Evolutionary conservation across 2,797 vertebrate genomes (phyloP).

Genomic region (Chromobotia macracanthus): DNA sequence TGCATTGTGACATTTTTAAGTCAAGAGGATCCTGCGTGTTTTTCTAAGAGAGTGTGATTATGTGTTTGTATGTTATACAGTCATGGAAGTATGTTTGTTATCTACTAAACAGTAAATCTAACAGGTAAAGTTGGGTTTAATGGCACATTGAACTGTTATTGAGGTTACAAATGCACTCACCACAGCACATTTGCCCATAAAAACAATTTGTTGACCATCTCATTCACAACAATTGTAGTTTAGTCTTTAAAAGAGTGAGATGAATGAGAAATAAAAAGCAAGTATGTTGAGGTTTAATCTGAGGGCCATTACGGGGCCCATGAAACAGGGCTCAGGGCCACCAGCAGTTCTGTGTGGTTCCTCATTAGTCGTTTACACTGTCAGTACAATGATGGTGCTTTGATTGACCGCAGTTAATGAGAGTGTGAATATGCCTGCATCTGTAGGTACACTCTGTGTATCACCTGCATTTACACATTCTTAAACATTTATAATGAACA

Average conservation of each 20-base stretch:
- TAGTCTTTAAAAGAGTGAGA: not conserved
- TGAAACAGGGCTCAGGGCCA: slow-evolving; percentile 1
- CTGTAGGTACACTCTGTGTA: slow-evolving; percentile 3
- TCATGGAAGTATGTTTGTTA: not conserved
- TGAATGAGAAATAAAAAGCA: slow-evolving; percentile 4
- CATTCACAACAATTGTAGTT: not conserved
- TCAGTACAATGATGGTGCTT: slow-evolving; percentile 37
- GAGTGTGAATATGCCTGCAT: slow-evolving; percentile 48
- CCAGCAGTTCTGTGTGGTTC: slow-evolving; percentile 13
- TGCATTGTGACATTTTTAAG: slow-evolving; percentile 70
- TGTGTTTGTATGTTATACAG: not conserved
- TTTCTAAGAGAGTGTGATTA: not conserved
- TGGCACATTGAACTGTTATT: not conserved
- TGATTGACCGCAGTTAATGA: slow-evolving; percentile 30
- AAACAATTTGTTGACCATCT: not conserved
- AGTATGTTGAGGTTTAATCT: slow-evolving; percentile 24
- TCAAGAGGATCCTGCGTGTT: not conserved
- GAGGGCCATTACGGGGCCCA: slow-evolving; percentile 14
- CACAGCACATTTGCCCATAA: not conserved
- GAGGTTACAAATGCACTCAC: not conserved
- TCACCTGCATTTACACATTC: slow-evolving; percentile 44
- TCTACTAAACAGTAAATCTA: not conserved
- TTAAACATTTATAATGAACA: slow-evolving; percentile 18
- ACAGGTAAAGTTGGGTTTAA: not conserved
- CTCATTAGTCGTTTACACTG: slow-evolving; percentile 32